Percentiles rank a stretch among this genome's conserved stretches.
These are phyloP conservation scores for Eriosoma lanigerum DNA, from an alignment of 1,140 invertebrate species.

Conservation along the genomic window DNA sequence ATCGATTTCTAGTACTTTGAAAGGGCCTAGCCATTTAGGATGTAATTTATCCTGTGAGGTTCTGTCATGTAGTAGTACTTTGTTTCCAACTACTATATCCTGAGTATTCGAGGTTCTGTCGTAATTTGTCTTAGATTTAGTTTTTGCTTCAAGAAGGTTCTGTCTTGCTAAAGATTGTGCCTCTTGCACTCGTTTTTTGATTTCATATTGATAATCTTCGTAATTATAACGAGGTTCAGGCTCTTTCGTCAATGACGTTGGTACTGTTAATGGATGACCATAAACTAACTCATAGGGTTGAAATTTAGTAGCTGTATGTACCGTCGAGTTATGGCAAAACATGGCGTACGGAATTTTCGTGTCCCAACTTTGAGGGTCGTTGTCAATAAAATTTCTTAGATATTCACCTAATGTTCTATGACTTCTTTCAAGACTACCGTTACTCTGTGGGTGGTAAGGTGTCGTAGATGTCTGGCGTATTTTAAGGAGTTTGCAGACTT, in stretches of 20 bases:
- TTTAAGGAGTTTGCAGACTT: background rate
- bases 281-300: conserved; percentile 57
- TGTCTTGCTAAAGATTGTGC: conserved; percentile 56
- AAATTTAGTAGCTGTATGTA: conserved; percentile 58
- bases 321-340: conserved; percentile 59
- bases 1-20: background rate
- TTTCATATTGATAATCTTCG: conserved; percentile 8
- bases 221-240: conserved; percentile 16
- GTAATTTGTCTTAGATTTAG: conserved; percentile 56
- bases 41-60: background rate
- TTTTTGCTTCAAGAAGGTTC: conserved; percentile 55
- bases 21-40: background rate
- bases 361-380: conserved; percentile 59
- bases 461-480: conserved; percentile 33
- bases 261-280: background rate
- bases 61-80: background rate
- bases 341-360: conserved; percentile 58
- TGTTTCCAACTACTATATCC: background rate
- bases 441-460: conserved; percentile 54
- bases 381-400: conserved; percentile 58
- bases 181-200: conserved; percentile 55
- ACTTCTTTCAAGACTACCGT: conserved; percentile 57
- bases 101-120: conserved; percentile 51
- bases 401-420: conserved; percentile 59
- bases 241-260: background rate